Evolutionary conservation across 1,140 invertebrate species (phyloP).

Genomic region (Pogonus chalceus): DNA sequence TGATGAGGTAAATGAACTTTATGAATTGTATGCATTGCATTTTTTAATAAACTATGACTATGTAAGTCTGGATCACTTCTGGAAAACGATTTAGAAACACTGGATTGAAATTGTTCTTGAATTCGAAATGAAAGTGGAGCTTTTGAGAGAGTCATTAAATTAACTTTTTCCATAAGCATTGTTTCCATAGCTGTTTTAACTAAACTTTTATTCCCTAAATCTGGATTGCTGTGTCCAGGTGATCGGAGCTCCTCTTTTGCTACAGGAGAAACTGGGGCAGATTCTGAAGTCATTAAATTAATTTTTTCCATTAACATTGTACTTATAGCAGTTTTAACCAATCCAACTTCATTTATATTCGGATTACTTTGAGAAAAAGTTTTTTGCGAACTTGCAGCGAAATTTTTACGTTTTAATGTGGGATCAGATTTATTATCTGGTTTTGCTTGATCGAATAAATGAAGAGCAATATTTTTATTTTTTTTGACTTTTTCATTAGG

Average conservation of each 20-base stretch:
- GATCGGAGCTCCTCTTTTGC: not conserved
- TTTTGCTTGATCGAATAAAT: not conserved
- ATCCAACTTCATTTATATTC: not conserved
- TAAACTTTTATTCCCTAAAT: constrained; percentile 18
- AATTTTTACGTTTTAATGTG: too few species aligned
- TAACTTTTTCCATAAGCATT: constrained; percentile 34
- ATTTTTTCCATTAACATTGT: constrained; percentile 42
- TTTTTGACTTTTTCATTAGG: not conserved
- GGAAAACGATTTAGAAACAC: not conserved
- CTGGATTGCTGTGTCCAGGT: not conserved
- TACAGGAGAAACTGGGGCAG: constrained; percentile 14
- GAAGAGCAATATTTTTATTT: not conserved
- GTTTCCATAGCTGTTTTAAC: constrained; percentile 33
- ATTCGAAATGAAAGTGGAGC: not conserved
- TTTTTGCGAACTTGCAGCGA: not conserved
- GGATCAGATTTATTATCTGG: too few species aligned
- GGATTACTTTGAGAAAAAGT: too few species aligned
- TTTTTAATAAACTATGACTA: not conserved
- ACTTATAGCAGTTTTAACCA: constrained; percentile 40
- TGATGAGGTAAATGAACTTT: not conserved
- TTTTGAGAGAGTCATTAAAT: constrained; percentile 16
- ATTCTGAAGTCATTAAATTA: constrained; percentile 19
- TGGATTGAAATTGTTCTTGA: not conserved
- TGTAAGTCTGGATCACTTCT: not conserved
- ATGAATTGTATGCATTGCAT: not conserved